phyloP scores from a whole-genome alignment of 1,140 invertebrate genomes.

The Drosophila navojoa region DNA sequence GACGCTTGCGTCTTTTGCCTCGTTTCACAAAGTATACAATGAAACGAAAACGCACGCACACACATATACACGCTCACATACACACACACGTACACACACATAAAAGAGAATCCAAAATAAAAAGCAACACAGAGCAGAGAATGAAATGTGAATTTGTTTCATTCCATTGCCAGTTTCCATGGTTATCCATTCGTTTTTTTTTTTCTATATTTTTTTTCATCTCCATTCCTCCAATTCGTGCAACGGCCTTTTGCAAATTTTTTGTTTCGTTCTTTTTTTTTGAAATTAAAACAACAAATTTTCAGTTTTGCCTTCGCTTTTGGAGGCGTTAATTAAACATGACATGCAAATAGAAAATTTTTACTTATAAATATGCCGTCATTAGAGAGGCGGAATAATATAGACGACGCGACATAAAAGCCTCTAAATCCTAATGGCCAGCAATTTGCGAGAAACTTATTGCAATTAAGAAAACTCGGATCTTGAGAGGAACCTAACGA shows the following conservation, averaged over 20 bases:
- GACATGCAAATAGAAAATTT: slow-evolving; percentile 78
- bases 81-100: slow-evolving; percentile 6
- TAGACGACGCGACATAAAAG: slow-evolving; percentile 19
- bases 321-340: slow-evolving; percentile 79
- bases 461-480: slow-evolving; percentile 7
- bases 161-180: slow-evolving; percentile 78
- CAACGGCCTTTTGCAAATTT: slow-evolving; percentile 59
- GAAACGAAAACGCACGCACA: slow-evolving; percentile 58
- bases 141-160: slow-evolving; percentile 77
- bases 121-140: slow-evolving; percentile 30
- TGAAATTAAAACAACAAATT: slow-evolving; percentile 1
- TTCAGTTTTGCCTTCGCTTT: slow-evolving; percentile 26
- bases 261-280: slow-evolving; percentile 25
- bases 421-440: slow-evolving; percentile 7
- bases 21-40: slow-evolving; percentile 74
- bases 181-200: slow-evolving; percentile 25
- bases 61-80: slow-evolving; percentile 40
- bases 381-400: slow-evolving; percentile 29
- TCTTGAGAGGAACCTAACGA: background rate
- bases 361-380: slow-evolving; percentile 72
- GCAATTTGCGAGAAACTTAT: slow-evolving; percentile 14
- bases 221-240: slow-evolving; percentile 57
- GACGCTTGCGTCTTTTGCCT: slow-evolving; percentile 68
- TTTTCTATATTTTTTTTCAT: slow-evolving; percentile 9
- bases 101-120: slow-evolving; percentile 24